Base-by-base conservation (phyloP, 2,113 vertebrate genomes). In the Apteryx owenii region DNA sequence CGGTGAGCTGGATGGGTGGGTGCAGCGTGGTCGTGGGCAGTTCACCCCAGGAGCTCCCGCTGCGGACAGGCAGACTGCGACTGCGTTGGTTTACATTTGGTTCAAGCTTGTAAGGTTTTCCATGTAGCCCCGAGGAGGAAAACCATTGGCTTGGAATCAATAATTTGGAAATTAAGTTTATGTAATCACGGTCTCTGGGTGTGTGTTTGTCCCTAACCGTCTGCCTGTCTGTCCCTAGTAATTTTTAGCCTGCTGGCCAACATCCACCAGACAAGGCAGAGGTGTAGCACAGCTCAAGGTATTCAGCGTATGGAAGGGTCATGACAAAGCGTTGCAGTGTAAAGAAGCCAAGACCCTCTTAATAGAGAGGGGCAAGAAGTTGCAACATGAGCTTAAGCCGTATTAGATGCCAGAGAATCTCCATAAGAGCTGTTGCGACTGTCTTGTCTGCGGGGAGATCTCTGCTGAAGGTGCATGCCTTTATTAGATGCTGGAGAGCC, bases 351-450 rank as follows among this genome's bases (percentile, higher is more conserved):
- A n/a, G 16, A 11, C 42, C 31, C 36, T 7, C 7, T 42, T 58
- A 12, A 31, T 42, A 12, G 0, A 3, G 54, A 0, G 9, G 8
- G 6, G 68, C 13, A 7, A 29, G 4, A 3, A 7, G 3, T 42
- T 58, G 11, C 2, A 21, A 1, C 50, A 64, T 16, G 20, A 4
- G 1, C 46, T 31, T 17, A 3, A 38, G 16, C 6, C 78, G 0
- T 51, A 1, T 38, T 8, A n/a, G 61, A 12, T 56, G 20, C 4
- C 1, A 2, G 38, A 0, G 3, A 31, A 12, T 89, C n/a, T 70
- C 53, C 44, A 3, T 0, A 2, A 42, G 31, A 65, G 54, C 25
- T 26, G 12, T 26, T 19, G 72, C 71, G 72, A 23, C 1, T 2
- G n/a, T 66, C 20, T 18, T 5, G 0, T 22, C 0, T 0, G 3